Evolutionary conservation across 2,797 vertebrate genomes (phyloP).

Genomic region (Semotilus atromaculatus): DNA sequence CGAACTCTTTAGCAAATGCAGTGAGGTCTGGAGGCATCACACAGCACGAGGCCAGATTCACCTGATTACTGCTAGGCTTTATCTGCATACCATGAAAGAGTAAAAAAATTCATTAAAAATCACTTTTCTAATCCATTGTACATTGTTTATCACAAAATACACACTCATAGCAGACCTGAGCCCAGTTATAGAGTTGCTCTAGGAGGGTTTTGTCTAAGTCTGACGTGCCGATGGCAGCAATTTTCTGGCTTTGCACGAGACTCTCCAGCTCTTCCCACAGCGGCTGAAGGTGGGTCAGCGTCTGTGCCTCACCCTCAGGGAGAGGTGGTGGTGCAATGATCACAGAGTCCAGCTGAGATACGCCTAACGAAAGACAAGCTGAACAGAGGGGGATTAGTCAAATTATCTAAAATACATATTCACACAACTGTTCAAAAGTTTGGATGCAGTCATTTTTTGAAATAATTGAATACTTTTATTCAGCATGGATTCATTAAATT

Average conservation of each 20-base stretch:
- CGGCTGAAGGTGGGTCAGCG: slow-evolving; percentile 89
- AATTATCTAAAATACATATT: not conserved
- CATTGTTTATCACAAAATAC: not conserved
- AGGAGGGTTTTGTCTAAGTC: slow-evolving; percentile 94
- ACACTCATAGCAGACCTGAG: slow-evolving; percentile 82
- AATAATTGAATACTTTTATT: not conserved
- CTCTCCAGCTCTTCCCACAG: slow-evolving; percentile 93
- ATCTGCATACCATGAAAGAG: slow-evolving; percentile 76
- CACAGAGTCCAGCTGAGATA: slow-evolving; percentile 94
- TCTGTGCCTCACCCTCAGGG: slow-evolving; percentile 82
- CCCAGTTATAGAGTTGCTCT: slow-evolving; percentile 96
- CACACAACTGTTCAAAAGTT: not conserved
- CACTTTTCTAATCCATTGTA: not conserved
- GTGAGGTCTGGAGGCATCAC: slow-evolving; percentile 99
- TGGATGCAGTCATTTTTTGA: no score
- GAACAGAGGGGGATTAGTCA: not conserved
- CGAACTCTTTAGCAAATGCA: slow-evolving; percentile 95
- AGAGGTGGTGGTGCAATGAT: slow-evolving; percentile 89
- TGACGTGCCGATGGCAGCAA: slow-evolving; percentile 94
- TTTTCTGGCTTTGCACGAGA: slow-evolving; percentile 86
- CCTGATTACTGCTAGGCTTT: slow-evolving; percentile 98
- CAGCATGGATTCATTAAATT: not conserved
- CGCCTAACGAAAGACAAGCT: slow-evolving; percentile 90
- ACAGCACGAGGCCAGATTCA: slow-evolving; percentile 97
- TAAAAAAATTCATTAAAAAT: not conserved